Conservation (phyloP, 2,113 vertebrate genomes). For the Brachyhypopomus gauderio region DNA sequence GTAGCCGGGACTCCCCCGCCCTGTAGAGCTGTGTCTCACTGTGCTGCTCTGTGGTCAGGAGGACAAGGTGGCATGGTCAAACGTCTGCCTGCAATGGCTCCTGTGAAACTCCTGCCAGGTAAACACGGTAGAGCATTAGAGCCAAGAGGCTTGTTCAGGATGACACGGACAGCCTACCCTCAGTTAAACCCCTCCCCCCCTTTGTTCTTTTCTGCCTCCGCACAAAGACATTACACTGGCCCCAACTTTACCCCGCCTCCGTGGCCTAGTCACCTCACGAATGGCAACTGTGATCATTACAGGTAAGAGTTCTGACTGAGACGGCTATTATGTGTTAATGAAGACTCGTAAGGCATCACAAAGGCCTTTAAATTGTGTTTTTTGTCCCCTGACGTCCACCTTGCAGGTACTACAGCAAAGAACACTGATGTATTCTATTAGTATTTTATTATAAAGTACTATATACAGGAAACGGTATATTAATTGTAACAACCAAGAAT, state of each 20-base stretch:
- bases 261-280: constrained; percentile 67
- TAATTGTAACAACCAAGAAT: not conserved
- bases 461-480: too few relatives aligned
- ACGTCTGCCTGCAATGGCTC: constrained; percentile 78
- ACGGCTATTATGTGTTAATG: not conserved
- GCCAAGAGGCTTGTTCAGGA: not conserved
- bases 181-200: constrained; percentile 16
- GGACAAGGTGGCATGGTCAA: constrained; percentile 76
- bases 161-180: constrained; percentile 10
- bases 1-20: too few relatives aligned
- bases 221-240: constrained; percentile 65
- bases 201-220: constrained; percentile 17
- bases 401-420: too few relatives aligned
- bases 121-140: constrained; percentile 54
- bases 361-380: too few relatives aligned
- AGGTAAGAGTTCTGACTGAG: constrained; percentile 63
- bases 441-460: too few relatives aligned
- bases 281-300: constrained; percentile 70
- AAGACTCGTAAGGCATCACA: not conserved
- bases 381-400: too few relatives aligned
- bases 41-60: constrained; percentile 72
- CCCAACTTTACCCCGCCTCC: constrained; percentile 51
- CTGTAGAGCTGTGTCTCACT: not conserved
- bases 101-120: constrained; percentile 81
- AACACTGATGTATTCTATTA: too few relatives aligned